Base-by-base conservation (phyloP, 2,797 vertebrate species). In the Schizopygopsis pylzovi region DNA sequence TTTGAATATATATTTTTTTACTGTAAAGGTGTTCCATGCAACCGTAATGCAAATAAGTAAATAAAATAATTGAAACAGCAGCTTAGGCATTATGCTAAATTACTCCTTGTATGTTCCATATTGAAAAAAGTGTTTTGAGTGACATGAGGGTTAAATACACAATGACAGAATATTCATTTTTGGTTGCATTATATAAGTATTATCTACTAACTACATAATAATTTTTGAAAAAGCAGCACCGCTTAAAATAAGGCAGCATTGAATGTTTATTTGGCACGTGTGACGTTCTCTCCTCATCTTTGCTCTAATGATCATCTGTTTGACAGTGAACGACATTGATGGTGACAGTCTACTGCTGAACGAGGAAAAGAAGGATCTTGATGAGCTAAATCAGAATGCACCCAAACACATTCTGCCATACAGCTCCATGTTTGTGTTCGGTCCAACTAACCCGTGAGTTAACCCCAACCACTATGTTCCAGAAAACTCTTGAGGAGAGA, bases 391-490 rank as follows among this genome's bases (percentile, higher is more conserved):
- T 0, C 93, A 93, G 86, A 96, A 95, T 0, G 94, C 96, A 11
- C 97, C 97, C 7, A 96, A 96, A 54, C 96, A 96, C 85, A 98
- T 99, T 85, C 94, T 98, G 63, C 98, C 98, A 6, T 98, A 98
- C 94, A 99, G 98, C 88, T 99, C 98, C 91, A 97, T 99, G 98
- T 99, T 99, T 85, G 92, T 99, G 90, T 95, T 99, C 2, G 96
- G 98, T 10, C 97, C 97, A 88, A 96, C 96, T 37, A 99, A 99
- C 85, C 97, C 97, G 98, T 99, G 92, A 97, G 98, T 97, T 78
- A 25, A 28, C 20, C 11, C 5, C 4, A 47, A 54, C 33, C n/a
- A 56, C 13, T 6, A 68, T 67, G 56, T 68, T 59, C 11, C 25
- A 45, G 45, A n/a, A 20, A 4, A 12, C 6, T 33, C 9, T 15